Evolutionary conservation across 2,797 vertebrate species (phyloP).

Genomic region (Strix occidentalis): DNA sequence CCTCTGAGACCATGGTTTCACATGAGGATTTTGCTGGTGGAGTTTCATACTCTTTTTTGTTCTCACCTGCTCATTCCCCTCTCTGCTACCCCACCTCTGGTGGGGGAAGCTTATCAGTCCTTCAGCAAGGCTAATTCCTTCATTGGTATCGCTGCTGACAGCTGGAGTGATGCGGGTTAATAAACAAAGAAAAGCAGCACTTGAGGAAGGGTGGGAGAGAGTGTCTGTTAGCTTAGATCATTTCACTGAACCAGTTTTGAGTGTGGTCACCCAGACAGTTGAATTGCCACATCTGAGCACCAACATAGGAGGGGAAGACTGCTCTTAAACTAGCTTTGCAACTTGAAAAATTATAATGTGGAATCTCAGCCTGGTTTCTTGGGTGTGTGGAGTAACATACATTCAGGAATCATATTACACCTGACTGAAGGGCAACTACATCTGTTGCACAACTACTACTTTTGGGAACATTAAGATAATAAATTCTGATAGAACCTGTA

Average conservation of each 20-base stretch:
- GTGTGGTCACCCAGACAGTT: not conserved
- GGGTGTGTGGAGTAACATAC: constrained; percentile 28
- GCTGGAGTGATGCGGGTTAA: not conserved
- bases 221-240: not conserved
- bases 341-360: constrained; percentile 15
- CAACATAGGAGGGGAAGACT: not conserved
- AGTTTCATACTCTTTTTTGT: not conserved
- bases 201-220: constrained; percentile 2
- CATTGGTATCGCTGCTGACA: not conserved
- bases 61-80: constrained; percentile 15
- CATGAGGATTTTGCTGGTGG: not conserved
- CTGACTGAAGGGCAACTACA: constrained; percentile 27
- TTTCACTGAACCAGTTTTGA: constrained; percentile 20
- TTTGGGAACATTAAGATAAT: not conserved
- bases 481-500: constrained; percentile 15
- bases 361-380: constrained; percentile 18
- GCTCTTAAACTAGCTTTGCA: constrained; percentile 43
- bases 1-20: not conserved
- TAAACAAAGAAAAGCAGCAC: constrained; percentile 11
- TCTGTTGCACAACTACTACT: constrained; percentile 32
- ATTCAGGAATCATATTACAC: constrained; percentile 31
- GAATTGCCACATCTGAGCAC: constrained; percentile 25
- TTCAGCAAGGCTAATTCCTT: not conserved
- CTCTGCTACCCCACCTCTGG: not conserved
- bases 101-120: not conserved